Evolutionary conservation across 2,113 vertebrate species (phyloP).

Genomic region (Eulacestoma nigropectus): DNA sequence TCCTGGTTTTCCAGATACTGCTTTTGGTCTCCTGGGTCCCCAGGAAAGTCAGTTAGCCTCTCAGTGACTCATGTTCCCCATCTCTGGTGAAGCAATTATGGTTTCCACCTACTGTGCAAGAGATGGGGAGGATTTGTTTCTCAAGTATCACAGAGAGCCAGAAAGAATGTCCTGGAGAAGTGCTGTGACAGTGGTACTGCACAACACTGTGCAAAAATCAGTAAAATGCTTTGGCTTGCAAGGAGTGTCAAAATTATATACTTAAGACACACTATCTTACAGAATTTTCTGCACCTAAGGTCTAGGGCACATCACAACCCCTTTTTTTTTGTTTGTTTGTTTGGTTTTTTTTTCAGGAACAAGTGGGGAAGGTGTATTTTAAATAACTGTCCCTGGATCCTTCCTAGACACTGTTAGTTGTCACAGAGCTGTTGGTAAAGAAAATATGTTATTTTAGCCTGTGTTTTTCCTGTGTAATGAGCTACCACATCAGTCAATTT

Average conservation of each 20-base stretch:
- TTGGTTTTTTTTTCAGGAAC: background rate
- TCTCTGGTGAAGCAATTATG: background rate
- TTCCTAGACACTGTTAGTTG: background rate
- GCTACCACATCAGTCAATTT: slow-evolving; percentile 32
- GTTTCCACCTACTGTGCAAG: slow-evolving; percentile 20
- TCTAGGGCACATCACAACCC: background rate
- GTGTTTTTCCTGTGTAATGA: slow-evolving; percentile 42
- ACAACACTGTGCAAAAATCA: background rate
- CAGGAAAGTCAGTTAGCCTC: background rate
- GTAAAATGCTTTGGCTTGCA: background rate
- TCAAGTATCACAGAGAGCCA: background rate
- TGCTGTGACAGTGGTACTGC: fast-evolving
- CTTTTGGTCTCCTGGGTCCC: background rate
- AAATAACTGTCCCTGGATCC: background rate
- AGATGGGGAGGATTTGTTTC: background rate
- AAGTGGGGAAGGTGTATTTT: background rate
- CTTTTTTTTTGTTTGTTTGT: too few species aligned
- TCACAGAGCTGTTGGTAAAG: background rate
- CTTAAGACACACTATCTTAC: background rate
- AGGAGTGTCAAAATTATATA: background rate
- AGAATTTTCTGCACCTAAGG: background rate
- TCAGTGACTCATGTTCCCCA: background rate
- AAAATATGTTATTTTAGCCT: slow-evolving; percentile 12
- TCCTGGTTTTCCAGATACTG: background rate
- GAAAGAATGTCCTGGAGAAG: background rate